Evolutionary conservation across 2,797 vertebrate genomes (phyloP), one percentile per base, ranked within the genome.

Genomic region (Sarcophilus harrisii): DNA sequence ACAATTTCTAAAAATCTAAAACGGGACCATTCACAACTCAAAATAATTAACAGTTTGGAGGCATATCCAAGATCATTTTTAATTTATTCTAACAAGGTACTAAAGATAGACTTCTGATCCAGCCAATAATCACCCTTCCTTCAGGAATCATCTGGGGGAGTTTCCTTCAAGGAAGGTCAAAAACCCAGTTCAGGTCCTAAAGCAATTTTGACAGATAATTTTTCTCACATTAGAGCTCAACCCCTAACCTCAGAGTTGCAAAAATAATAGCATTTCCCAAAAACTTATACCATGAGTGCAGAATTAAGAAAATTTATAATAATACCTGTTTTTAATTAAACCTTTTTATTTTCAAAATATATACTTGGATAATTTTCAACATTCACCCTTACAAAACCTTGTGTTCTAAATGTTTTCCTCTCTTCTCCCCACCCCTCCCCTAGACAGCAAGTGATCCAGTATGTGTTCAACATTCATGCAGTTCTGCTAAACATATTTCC

Each of bases 251-350:
- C 6, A 73, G 16, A 73, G n/a, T 38, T 38, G n/a, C 38, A n/a
- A 93, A 73, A 92, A 52, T 58, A 93, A 6, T 11, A 0, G 32
- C 2, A 52, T 12, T 52, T 32, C 16, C 27, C 55, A 45, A 52
- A 92, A 90, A 38, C 66, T 32, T 11, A 8, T 30, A n/a, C 49
- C 5, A 9, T 59, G 54, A 90, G 62, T 94, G 9, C 6, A 95
- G 52, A n/a, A 92, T 29, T 54, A 49, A 91, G 58, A 89, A 62
- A 58, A 27, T 90, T 93, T 90, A 93, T 38, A 95, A 93, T 45
- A 55, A 11, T 55, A 55, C 54, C 11, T 55, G 54, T 55, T 55
- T 55, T 55, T 55, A 55, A 55, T 55, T 55, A 55, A 55, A 11
- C 54, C 54, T 55, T 55, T 55, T 55, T 55, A 11, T 55, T 55